phyloP scores from a whole-genome alignment of 2,113 vertebrate species.

The Perognathus longimembris region DNA sequence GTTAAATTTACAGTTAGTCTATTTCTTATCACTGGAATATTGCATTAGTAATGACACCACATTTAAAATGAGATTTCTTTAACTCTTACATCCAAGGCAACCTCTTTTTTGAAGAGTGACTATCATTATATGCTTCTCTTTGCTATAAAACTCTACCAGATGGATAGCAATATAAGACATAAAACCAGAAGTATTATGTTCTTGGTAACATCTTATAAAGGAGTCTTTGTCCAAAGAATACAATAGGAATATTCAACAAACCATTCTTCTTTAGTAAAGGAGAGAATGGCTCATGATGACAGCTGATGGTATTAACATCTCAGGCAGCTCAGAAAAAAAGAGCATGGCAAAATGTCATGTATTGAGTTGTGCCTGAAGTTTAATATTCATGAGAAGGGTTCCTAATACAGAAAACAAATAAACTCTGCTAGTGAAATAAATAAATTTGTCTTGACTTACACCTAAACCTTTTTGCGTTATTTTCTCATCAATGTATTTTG shows the following conservation, averaged over 20 bases:
- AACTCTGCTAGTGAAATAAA: not conserved
- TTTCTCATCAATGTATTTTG: constrained; percentile 1
- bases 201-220: not conserved
- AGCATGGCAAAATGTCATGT: not conserved
- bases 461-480: not conserved
- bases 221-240: not conserved
- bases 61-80: constrained; percentile 1
- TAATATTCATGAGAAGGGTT: not conserved
- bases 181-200: not conserved
- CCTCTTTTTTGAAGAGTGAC: not conserved
- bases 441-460: not conserved
- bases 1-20: not conserved
- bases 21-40: not conserved
- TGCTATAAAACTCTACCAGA: not conserved
- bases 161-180: not conserved
- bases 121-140: not conserved
- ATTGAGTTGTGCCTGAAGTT: not conserved
- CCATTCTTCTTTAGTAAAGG: not conserved
- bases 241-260: not conserved
- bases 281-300: not conserved
- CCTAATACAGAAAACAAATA: not conserved
- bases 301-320: not conserved
- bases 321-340: not conserved
- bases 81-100: not conserved
- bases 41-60: not conserved